A percentile compares a stretch with the other conserved stretches of the same genome.
These are phyloP conservation scores for Ranitomeya imitator DNA, from an alignment of 2,113 vertebrate species.

Conservation along the genomic window DNA sequence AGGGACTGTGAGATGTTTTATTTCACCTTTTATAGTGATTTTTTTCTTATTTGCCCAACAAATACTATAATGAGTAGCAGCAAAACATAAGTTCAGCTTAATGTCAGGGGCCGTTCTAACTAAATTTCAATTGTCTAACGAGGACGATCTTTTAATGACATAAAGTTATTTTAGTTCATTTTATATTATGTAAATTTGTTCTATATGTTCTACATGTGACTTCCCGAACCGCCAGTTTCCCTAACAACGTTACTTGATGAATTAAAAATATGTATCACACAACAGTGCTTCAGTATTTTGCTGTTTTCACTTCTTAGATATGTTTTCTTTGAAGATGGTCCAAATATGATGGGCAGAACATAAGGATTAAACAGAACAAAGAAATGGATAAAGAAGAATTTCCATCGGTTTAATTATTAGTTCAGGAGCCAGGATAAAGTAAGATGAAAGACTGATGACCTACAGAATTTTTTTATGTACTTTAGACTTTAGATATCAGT, in stretches of 20 bases:
- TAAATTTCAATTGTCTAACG: not conserved
- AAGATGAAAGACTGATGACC: slow-evolving; percentile 62
- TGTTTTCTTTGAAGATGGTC: slow-evolving; percentile 60
- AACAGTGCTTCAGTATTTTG: slow-evolving; percentile 7
- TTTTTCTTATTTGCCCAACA: no score
- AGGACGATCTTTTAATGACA: not conserved
- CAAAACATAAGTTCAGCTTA: no score
- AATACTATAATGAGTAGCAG: no score
- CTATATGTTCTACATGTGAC: not conserved
- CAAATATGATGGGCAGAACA: slow-evolving; percentile 60
- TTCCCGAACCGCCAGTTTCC: not conserved
- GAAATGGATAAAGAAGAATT: slow-evolving; percentile 61
- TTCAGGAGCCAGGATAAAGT: slow-evolving; percentile 58
- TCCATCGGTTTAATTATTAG: slow-evolving; percentile 66
- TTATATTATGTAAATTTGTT: not conserved
- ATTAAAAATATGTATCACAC: slow-evolving; percentile 9
- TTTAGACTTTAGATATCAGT: slow-evolving; percentile 63
- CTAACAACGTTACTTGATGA: not conserved
- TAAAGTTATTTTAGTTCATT: not conserved
- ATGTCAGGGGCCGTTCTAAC: no score
- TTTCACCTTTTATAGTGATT: no score
- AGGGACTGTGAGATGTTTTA: no score
- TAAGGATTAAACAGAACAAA: slow-evolving; percentile 57
- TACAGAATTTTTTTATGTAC: slow-evolving; percentile 61
- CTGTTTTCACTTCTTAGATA: slow-evolving; percentile 17